Base-by-base conservation (phyloP, 2,888 invertebrate species). In the Polymixis lichenea region DNA sequence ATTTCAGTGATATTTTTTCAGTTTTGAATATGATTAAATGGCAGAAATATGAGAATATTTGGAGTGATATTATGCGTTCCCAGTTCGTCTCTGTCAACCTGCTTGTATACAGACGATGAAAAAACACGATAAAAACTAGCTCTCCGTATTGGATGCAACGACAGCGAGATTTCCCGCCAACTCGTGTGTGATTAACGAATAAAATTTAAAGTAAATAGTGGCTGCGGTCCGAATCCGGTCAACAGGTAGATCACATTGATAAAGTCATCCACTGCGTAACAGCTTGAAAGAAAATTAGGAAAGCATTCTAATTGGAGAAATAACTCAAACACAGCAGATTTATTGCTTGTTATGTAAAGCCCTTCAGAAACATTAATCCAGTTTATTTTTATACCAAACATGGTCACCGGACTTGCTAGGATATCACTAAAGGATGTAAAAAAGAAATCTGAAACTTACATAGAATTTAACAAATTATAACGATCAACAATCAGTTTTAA, bases 21-120 rank as follows among this genome's bases (percentile, higher is more conserved):
- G 19, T 75, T 67, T 43, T 61, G 25, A 65, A 56, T 67, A 58
- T 61, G 66, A 69, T 58, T 8, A 38, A 62, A 55, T 55, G n/a
- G 11, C 49, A 68, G 25, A 38, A 81, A 53, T 81, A 22, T 75
- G 56, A 13, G 38, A 65, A 77, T 71, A 38, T 67, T 65, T 62
- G 62, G 61, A 60, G n/a, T 32, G 53, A 66, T 62, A 56, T 62
- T 49, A 62, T 71, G 64, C 65, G 68, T 66, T 74, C 87, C 78
- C 82, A 93, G 91, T 94, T 86, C 93, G 92, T 77, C 94, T 90
- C 94, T 95, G 88, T 88, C 91, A 93, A 94, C 93, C 92, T 93
- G 93, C 89, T 91, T 89, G 87, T 77, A 87, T 87, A 83, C 87
- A 92, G 90, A 90, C 89, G 87, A 74, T 90, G 87, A 95, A 95